Base-by-base conservation (phyloP, 1,140 invertebrate species). In the Panagrolaimus sp. region DNA sequence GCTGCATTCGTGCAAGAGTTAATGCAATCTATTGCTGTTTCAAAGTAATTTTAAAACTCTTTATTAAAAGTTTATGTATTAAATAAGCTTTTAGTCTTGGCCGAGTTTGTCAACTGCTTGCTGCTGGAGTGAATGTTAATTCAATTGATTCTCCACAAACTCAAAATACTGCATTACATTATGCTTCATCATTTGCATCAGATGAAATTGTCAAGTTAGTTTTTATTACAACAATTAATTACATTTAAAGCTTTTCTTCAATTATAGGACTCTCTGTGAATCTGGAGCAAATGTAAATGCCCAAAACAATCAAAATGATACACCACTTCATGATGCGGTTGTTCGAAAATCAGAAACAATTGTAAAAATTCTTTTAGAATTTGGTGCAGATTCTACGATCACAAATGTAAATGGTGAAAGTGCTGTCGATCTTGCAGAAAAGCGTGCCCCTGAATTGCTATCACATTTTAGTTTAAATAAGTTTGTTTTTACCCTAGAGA, bases 141-240 rank as follows among this genome's bases (percentile, higher is more conserved):
- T 57, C 72, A 9, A 25, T 74, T 9, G 72, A 74, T 53, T 73
- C 72, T 11, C 66, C 62, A 31, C 14, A 48, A n/a, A 68, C 72
- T 3, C 66, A 63, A 13, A 74, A 74, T 44, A 74, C 72, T 5
- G 31, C 66, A 11, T 45, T 74, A 2, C 72, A 74, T 64, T 74
- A 67, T 66, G 72, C 72, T 47, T 71, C 70, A 8, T 66, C 61
- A 47, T 74, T 72, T 45, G 51, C 63, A 5, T 68, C 62, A n/a
- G 61, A 64, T 20, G 72, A 74, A 27, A 48, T 74, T 61, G 67
- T 74, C 11, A 72, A 43, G 64, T 16, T 23, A 51, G 63, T 65
- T 69, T 68, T 5, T 20, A 2, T 20, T 57, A n/a, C n/a, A n/a
- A n/a, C 20, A 8, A 20, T 23, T 9, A 23, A 9, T 16, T n/a